A percentile compares a stretch with the other conserved stretches of the same genome.
Conservation (phyloP, 1,140 invertebrate genomes). For the Drosophila aff. region DNA sequence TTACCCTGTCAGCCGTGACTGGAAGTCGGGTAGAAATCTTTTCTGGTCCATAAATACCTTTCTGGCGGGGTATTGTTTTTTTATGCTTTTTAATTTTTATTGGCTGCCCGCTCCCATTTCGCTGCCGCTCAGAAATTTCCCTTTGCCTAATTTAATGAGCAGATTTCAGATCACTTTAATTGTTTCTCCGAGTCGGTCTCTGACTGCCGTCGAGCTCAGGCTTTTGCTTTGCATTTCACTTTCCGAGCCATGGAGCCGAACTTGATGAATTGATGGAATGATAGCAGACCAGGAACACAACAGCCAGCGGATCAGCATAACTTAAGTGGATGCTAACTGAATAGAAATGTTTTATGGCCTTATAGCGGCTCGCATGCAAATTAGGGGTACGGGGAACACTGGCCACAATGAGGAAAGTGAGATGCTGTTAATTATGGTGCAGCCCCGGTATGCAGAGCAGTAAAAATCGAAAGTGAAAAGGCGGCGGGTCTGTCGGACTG, state of each 20-base stretch:
- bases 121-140: slow-evolving; percentile 63
- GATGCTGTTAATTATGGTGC: slow-evolving; percentile 76
- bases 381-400: slow-evolving; percentile 30
- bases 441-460: slow-evolving; percentile 48
- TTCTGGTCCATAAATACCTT: slow-evolving; percentile 42
- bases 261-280: slow-evolving; percentile 73
- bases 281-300: slow-evolving; percentile 38
- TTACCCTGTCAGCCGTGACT: slow-evolving; percentile 36
- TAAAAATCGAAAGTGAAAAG: slow-evolving; percentile 76
- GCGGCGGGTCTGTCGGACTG: neutral
- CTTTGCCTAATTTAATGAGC: slow-evolving; percentile 76
- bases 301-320: slow-evolving; percentile 49
- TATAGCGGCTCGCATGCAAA: slow-evolving; percentile 79
- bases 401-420: slow-evolving; percentile 63
- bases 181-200: slow-evolving; percentile 44
- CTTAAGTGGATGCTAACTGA: slow-evolving; percentile 68
- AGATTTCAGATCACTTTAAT: slow-evolving; percentile 80
- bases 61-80: slow-evolving; percentile 26
- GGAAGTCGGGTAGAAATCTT: slow-evolving; percentile 37
- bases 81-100: slow-evolving; percentile 78
- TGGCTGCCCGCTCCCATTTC: slow-evolving; percentile 50
- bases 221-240: slow-evolving; percentile 61
- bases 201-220: neutral
- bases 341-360: slow-evolving; percentile 76
- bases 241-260: slow-evolving; percentile 64